Percentiles rank a stretch among this genome's conserved stretches.
These are phyloP conservation scores for Conomelus anceps DNA, from an alignment of 2,888 invertebrate species.

Conservation along the genomic window DNA sequence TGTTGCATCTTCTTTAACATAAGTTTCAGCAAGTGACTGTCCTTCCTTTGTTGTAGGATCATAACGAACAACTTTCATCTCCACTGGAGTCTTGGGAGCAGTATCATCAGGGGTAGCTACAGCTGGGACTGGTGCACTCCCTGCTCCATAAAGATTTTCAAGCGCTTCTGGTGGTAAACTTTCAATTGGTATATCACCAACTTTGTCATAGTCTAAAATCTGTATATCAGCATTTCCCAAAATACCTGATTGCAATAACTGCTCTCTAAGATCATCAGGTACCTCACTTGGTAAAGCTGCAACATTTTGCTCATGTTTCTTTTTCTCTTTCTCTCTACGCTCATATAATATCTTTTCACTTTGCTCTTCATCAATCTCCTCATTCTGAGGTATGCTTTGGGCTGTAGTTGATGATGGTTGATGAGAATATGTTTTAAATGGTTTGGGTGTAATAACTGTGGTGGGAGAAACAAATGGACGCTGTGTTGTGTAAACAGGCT, in stretches of 20 bases:
- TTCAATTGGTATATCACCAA: conserved; percentile 76
- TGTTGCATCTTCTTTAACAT: conserved; percentile 66
- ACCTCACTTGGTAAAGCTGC: conserved; percentile 69
- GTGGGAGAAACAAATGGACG: conserved; percentile 40
- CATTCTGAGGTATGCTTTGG: conserved; percentile 40
- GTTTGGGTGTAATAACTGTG: conserved; percentile 41
- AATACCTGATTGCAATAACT: conserved; percentile 76
- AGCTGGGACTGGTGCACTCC: conserved; percentile 64
- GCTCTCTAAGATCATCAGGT: conserved; percentile 76
- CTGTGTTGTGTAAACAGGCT: conserved; percentile 33
- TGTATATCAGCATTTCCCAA: conserved; percentile 82
- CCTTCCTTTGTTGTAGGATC: conserved; percentile 68
- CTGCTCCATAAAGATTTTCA: conserved; percentile 78
- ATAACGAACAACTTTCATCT: conserved; percentile 76
- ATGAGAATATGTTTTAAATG: conserved; percentile 5
- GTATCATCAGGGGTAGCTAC: conserved; percentile 53
- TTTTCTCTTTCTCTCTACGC: conserved; percentile 45
- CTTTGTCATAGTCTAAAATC: conserved; percentile 79
- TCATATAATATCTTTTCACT: conserved; percentile 41
- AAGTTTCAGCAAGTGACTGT: conserved; percentile 61
- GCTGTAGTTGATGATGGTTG: conserved; percentile 47
- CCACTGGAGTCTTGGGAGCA: conserved; percentile 41
- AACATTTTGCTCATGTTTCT: conserved; percentile 48
- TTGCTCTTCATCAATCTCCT: background rate
- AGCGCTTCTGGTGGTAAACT: conserved; percentile 77